These are phyloP conservation scores for Peromyscus polionotus DNA, from an alignment of 2,113 vertebrate species.

Conservation along the genomic window DNA sequence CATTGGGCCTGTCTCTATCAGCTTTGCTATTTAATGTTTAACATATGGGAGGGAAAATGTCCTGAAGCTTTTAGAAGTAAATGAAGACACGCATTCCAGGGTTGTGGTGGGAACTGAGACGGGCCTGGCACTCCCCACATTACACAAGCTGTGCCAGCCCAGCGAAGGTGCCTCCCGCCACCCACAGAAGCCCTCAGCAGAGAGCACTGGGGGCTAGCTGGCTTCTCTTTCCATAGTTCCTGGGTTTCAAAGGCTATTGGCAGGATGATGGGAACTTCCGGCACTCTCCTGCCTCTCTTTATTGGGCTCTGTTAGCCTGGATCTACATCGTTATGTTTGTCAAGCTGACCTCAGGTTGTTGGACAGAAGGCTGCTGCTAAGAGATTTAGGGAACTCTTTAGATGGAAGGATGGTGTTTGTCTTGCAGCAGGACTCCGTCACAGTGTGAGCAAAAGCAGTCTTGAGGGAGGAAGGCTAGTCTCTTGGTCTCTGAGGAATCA, in stretches of 20 bases:
- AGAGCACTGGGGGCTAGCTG: background rate
- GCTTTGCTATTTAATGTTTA: slow-evolving; percentile 65
- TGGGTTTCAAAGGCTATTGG: background rate
- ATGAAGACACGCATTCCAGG: slow-evolving; percentile 38
- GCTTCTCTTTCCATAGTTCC: background rate
- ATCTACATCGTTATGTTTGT: background rate
- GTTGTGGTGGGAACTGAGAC: background rate
- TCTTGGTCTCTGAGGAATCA: background rate
- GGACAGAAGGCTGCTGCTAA: fast-evolving
- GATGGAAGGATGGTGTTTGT: background rate
- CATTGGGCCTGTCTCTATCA: slow-evolving; percentile 24
- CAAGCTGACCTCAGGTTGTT: background rate
- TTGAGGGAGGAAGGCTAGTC: background rate
- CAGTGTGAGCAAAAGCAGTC: background rate
- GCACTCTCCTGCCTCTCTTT: background rate
- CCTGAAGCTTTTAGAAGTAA: slow-evolving; percentile 41
- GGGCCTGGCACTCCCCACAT: background rate
- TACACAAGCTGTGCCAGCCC: background rate
- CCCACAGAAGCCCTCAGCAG: background rate
- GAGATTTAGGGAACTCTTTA: background rate
- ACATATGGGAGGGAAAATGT: slow-evolving; percentile 65
- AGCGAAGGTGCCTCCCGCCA: background rate
- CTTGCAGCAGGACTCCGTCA: background rate
- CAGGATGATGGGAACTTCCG: no score
- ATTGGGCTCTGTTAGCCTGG: no score